Conservation (phyloP, 1,140 invertebrate species). For the Eriocheir sinensis region DNA sequence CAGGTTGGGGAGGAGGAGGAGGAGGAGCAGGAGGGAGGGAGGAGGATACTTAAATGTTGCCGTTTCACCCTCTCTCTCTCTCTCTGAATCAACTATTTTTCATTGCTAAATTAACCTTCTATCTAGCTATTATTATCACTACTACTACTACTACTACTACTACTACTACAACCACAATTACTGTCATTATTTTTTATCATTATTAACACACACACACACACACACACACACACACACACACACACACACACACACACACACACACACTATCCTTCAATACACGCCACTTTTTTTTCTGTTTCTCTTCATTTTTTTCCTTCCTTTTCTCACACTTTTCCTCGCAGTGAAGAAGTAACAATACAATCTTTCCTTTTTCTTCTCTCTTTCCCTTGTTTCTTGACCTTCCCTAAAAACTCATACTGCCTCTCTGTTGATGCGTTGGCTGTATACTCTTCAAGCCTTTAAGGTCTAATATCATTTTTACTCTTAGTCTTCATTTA, state of each 20-base stretch:
- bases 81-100: no score
- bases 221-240: constrained; percentile 26
- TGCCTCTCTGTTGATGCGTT: no score
- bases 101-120: no score
- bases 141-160: neutral
- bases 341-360: no score
- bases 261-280: neutral
- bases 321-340: no score
- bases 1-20: neutral
- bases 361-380: no score
- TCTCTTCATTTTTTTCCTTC: neutral
- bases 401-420: no score
- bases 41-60: neutral
- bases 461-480: no score
- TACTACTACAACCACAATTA: neutral
- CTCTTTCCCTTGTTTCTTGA: no score
- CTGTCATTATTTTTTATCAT: neutral
- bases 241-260: no score
- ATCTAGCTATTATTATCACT: neutral
- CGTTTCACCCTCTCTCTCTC: neutral
- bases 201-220: neutral
- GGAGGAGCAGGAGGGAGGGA: neutral
- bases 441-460: no score
- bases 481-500: no score
- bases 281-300: neutral